A percentile compares a stretch with the other conserved stretches of the same genome.
Evolutionary conservation across 2,888 invertebrate species (phyloP).

Genomic region (Minunthozetes semirufus): DNA sequence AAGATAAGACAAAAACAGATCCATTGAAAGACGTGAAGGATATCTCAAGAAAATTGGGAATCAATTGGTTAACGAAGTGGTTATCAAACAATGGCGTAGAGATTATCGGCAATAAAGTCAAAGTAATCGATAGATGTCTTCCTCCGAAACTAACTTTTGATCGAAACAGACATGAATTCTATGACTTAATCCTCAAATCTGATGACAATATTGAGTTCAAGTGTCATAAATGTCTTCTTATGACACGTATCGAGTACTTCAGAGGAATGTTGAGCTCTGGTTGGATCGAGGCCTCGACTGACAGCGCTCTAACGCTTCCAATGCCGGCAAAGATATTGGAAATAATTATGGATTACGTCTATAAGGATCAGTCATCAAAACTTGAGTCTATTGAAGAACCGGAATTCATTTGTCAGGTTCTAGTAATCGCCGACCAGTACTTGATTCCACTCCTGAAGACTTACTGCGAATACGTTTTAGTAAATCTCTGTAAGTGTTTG

Average conservation of each 20-base stretch:
- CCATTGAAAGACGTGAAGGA: slow-evolving; percentile 46
- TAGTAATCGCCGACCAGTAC: slow-evolving; percentile 72
- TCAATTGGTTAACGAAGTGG: slow-evolving; percentile 45
- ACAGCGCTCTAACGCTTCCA: slow-evolving; percentile 52
- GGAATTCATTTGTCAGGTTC: slow-evolving; percentile 65
- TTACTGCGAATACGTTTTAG: slow-evolving; percentile 62
- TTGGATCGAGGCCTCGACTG: slow-evolving; percentile 56
- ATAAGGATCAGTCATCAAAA: slow-evolving; percentile 61
- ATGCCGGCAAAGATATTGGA: slow-evolving; percentile 58
- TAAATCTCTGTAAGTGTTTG: slow-evolving; percentile 52
- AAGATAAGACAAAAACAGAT: slow-evolving; percentile 17
- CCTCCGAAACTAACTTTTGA: slow-evolving; percentile 51
- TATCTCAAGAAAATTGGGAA: slow-evolving; percentile 46
- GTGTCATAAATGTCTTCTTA: slow-evolving; percentile 74
- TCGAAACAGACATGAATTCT: slow-evolving; percentile 53
- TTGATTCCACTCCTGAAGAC: slow-evolving; percentile 64
- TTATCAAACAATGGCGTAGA: slow-evolving; percentile 45
- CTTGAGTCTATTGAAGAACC: slow-evolving; percentile 57
- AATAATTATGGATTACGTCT: slow-evolving; percentile 66
- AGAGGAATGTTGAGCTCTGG: slow-evolving; percentile 70
- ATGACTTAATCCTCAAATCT: slow-evolving; percentile 59
- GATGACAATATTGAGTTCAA: slow-evolving; percentile 51
- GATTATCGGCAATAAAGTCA: slow-evolving; percentile 39
- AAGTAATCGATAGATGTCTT: slow-evolving; percentile 42
- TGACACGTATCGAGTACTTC: slow-evolving; percentile 75